Evolutionary conservation across 2,797 vertebrate genomes (phyloP).

Genomic region (Ibycter americanus): DNA sequence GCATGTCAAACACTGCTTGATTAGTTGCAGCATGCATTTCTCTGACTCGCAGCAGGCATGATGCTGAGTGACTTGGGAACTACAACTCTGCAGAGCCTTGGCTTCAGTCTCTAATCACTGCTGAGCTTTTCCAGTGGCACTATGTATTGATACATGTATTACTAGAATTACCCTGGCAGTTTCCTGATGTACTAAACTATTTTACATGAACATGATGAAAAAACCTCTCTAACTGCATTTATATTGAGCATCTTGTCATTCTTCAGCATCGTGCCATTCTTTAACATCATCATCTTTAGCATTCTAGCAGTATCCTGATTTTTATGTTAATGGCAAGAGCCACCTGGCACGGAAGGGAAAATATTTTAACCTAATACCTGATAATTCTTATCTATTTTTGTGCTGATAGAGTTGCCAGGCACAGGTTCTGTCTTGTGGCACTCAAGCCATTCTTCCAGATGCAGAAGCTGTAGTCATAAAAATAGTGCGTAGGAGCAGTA

Average conservation of each 20-base stretch:
- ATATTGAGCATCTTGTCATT: background rate
- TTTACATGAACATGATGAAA: background rate
- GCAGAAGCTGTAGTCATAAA: background rate
- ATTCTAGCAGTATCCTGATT: background rate
- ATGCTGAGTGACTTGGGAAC: background rate
- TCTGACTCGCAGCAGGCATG: background rate
- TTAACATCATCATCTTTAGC: background rate
- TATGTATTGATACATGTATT: fast-evolving
- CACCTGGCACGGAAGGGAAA: background rate
- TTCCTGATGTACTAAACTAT: background rate
- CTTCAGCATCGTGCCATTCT: fast-evolving
- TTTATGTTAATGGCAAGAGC: background rate
- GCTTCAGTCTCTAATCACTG: background rate
- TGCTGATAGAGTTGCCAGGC: background rate
- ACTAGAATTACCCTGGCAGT: background rate
- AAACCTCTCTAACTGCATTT: fast-evolving
- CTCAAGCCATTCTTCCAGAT: background rate
- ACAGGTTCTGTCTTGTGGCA: background rate
- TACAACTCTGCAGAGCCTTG: background rate
- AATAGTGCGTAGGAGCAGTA: background rate
- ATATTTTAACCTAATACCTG: background rate
- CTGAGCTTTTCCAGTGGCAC: background rate
- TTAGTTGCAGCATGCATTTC: background rate
- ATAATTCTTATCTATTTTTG: background rate
- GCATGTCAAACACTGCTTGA: slow-evolving; percentile 15